These are phyloP conservation scores for Apomyelois bistriatella DNA, from an alignment of 2,888 invertebrate genomes.

Conservation along the genomic window DNA sequence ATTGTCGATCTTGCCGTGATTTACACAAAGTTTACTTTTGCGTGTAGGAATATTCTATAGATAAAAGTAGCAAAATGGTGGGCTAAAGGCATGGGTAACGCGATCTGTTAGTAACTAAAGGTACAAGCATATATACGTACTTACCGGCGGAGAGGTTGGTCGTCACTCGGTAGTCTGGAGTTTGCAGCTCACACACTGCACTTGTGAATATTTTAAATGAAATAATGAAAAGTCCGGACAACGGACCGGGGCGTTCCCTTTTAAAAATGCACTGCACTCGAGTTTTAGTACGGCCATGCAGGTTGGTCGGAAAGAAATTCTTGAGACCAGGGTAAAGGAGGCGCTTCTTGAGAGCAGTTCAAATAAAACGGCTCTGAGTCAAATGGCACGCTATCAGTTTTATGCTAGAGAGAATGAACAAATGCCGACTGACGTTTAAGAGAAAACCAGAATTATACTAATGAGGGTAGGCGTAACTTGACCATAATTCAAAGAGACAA, in stretches of 20 bases:
- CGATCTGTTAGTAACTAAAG: constrained; percentile 32
- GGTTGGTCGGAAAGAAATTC: constrained; percentile 69
- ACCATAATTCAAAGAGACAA: no score
- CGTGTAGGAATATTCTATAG: constrained; percentile 2
- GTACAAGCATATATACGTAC: constrained; percentile 53
- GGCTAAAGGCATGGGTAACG: constrained; percentile 13
- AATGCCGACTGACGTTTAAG: no score
- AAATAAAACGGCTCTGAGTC: constrained; percentile 41
- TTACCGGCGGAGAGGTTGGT: constrained; percentile 45
- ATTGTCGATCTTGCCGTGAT: neutral
- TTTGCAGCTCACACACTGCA: constrained; percentile 58
- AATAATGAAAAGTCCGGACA: constrained; percentile 71
- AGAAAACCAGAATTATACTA: no score
- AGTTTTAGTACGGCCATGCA: constrained; percentile 70
- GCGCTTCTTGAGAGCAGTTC: constrained; percentile 47
- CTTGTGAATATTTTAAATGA: constrained; percentile 77
- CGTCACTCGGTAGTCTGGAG: constrained; percentile 46
- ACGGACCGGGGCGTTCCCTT: constrained; percentile 65
- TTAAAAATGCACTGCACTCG: constrained; percentile 78
- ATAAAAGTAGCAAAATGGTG: constrained; percentile 39
- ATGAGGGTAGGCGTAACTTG: no score
- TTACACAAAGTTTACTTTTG: neutral
- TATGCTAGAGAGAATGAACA: constrained; percentile 27
- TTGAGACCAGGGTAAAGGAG: constrained; percentile 61
- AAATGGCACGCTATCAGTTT: constrained; percentile 36